Evolutionary conservation across 2,113 vertebrate genomes (phyloP).

Genomic region (Atherinomorus stipes): DNA sequence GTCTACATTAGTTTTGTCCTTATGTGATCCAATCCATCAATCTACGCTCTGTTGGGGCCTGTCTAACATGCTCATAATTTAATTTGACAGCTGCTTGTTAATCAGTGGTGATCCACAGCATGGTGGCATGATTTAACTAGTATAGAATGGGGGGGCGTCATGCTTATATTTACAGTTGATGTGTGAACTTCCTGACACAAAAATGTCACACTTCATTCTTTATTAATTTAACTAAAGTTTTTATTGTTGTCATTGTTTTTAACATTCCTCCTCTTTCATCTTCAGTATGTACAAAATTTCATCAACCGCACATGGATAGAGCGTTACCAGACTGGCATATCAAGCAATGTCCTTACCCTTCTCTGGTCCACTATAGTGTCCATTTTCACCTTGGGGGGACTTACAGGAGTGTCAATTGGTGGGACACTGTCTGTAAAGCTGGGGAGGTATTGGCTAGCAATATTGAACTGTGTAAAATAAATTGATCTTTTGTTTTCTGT

Average conservation of each 20-base stretch:
- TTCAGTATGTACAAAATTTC: constrained; percentile 88
- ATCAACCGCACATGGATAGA: constrained; percentile 88
- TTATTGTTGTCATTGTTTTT: neutral
- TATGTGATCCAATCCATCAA: neutral
- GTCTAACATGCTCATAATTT: neutral
- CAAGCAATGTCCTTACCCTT: constrained; percentile 82
- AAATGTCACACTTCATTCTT: too few relatives aligned
- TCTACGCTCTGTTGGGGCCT: neutral
- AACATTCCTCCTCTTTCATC: neutral
- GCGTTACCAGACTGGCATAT: constrained; percentile 80
- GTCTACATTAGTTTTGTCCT: too few relatives aligned
- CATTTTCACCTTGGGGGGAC: constrained; percentile 88
- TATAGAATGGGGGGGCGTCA: neutral
- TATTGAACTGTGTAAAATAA: neutral
- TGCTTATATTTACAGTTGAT: neutral
- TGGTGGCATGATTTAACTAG: neutral
- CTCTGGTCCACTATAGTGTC: constrained; percentile 91
- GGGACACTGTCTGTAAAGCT: constrained; percentile 82
- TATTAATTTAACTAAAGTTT: too few relatives aligned
- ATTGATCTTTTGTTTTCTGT: neutral
- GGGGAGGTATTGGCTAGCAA: constrained; percentile 82
- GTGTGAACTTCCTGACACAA: neutral
- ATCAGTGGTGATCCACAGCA: too few relatives aligned
- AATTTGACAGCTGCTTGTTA: neutral
- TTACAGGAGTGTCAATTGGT: constrained; percentile 85